A percentile compares a stretch with the other conserved stretches of the same genome.
Evolutionary conservation across 2,113 vertebrate genomes (phyloP).

Genomic region (Brienomyrus longianalis): DNA sequence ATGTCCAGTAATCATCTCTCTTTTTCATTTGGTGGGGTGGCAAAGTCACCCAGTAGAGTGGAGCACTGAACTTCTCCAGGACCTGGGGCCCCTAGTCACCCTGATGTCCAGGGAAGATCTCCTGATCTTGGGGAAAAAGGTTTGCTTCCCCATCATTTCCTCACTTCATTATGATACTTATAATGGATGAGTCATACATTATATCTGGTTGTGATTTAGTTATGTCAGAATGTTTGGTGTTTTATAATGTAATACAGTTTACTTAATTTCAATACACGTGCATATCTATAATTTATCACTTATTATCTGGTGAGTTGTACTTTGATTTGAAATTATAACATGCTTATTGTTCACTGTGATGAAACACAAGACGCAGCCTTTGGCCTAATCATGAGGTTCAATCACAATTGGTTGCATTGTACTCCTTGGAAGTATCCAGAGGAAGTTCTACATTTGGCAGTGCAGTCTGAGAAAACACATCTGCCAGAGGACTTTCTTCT

Average conservation of each 20-base stretch:
- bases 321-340: not conserved
- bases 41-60: slow-evolving; percentile 52
- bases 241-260: not conserved
- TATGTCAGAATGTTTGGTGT: not conserved
- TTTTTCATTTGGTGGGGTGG: not conserved
- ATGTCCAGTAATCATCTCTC: not conserved
- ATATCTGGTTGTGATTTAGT: not conserved
- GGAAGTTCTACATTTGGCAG: slow-evolving; percentile 51
- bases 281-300: not conserved
- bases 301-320: not conserved
- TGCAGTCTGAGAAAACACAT: slow-evolving; percentile 19
- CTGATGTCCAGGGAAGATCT: slow-evolving; percentile 61
- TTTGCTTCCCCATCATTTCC: slow-evolving; percentile 30
- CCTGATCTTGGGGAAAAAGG: slow-evolving; percentile 55
- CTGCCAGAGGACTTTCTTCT: slow-evolving; percentile 51
- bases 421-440: slow-evolving; percentile 53
- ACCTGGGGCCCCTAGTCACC: slow-evolving; percentile 55
- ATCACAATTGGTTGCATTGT: not conserved
- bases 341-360: not conserved
- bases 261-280: not conserved
- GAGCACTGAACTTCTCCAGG: slow-evolving; percentile 58
- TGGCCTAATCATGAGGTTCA: not conserved
- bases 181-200: not conserved
- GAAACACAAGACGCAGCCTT: not conserved
- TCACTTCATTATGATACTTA: not conserved